Conservation (phyloP, 2,113 vertebrate species). For the Pedetes capensis region DNA sequence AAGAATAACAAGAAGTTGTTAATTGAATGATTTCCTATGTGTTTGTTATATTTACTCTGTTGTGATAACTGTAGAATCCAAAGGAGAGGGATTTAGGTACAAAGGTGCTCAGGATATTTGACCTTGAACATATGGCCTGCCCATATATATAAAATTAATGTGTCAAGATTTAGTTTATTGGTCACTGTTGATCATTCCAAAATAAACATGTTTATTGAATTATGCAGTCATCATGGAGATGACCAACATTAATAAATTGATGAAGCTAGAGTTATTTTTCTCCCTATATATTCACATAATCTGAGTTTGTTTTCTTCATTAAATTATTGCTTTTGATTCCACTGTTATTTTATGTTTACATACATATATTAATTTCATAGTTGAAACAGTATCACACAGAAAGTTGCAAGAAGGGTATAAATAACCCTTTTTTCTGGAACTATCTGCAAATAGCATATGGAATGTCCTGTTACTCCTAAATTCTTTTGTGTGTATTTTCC, state of each 20-base stretch:
- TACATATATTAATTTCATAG: neutral
- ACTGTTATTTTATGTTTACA: neutral
- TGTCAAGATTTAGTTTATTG: neutral
- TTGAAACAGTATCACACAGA: constrained; percentile 1
- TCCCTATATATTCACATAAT: neutral
- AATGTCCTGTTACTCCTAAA: neutral
- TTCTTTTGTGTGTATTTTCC: too few relatives aligned
- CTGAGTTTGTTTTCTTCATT: neutral
- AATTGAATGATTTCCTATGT: neutral
- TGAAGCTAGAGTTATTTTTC: constrained; percentile 18
- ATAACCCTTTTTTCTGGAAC: neutral
- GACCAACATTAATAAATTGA: neutral
- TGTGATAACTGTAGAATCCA: neutral
- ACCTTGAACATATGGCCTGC: neutral
- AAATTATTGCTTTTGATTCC: neutral
- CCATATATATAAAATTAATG: neutral
- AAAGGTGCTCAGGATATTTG: neutral
- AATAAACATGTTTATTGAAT: neutral
- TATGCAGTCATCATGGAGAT: neutral
- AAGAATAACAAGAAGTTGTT: too few relatives aligned
- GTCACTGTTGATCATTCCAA: neutral
- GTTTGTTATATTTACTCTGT: neutral
- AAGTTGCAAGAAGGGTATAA: neutral
- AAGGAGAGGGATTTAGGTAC: neutral
- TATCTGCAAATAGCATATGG: neutral